Conservation (phyloP, 2,888 invertebrate species). For the Kuschelorhynchus macadamiae region DNA sequence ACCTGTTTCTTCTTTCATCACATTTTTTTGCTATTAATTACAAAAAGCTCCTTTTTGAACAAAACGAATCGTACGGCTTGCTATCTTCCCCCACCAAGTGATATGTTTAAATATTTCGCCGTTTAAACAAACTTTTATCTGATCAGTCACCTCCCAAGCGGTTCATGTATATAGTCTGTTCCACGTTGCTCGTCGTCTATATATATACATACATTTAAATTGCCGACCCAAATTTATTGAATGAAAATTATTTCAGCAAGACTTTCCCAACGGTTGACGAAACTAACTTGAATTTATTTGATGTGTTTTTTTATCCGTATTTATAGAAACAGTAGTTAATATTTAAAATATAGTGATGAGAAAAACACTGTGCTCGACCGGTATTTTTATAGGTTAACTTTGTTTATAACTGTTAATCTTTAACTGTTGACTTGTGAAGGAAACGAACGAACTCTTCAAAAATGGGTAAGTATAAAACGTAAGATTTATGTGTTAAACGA, state of each 20-base stretch:
- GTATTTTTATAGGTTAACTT: constrained; percentile 45
- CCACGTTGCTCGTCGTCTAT: constrained; percentile 1
- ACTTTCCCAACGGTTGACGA: background rate
- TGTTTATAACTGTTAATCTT: constrained; percentile 47
- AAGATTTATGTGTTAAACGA: background rate
- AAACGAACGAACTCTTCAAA: constrained; percentile 29
- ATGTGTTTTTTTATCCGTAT: constrained; percentile 7
- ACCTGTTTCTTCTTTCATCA: no score
- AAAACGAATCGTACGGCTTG: background rate
- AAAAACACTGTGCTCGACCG: constrained; percentile 34
- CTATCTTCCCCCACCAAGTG: constrained; percentile 22
- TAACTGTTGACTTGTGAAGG: constrained; percentile 22
- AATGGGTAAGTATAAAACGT: constrained; percentile 40
- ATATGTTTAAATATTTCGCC: constrained; percentile 33
- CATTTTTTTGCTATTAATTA: no score
- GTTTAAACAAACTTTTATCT: constrained; percentile 32
- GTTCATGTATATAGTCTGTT: background rate
- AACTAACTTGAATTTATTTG: constrained; percentile 4
- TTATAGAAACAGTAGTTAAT: constrained; percentile 18
- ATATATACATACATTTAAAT: constrained; percentile 6
- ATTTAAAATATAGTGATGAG: constrained; percentile 27
- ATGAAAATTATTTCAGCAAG: background rate
- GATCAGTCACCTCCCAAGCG: constrained; percentile 25
- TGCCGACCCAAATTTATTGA: background rate
- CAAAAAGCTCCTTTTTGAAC: background rate